Conservation (phyloP, 2,113 vertebrate species). For the Anhinga anhinga region DNA sequence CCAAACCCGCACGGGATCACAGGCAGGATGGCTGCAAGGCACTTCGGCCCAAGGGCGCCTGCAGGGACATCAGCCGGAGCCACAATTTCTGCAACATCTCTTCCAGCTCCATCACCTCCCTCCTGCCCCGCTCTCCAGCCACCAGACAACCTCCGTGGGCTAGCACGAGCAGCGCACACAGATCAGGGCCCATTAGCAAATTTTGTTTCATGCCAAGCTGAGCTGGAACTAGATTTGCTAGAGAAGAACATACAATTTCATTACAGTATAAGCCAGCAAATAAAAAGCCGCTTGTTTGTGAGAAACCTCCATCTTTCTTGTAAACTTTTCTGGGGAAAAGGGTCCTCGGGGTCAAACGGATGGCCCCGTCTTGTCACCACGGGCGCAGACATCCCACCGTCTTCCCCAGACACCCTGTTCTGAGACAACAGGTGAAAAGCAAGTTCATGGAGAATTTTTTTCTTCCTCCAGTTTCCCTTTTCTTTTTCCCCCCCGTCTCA, state of each 20-base stretch:
- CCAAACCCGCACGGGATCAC: background rate
- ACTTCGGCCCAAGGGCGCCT: too few relatives aligned
- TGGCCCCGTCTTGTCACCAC: background rate
- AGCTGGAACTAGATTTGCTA: background rate
- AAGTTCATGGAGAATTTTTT: background rate
- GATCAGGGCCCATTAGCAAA: background rate
- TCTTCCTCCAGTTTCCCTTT: slow-evolving; percentile 30
- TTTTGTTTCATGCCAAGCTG: background rate
- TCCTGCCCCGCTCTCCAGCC: background rate
- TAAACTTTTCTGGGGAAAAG: background rate
- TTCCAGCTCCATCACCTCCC: background rate
- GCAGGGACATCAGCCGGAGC: background rate
- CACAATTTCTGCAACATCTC: background rate
- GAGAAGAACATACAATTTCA: background rate
- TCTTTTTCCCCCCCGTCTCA: background rate
- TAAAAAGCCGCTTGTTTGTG: fast-evolving
- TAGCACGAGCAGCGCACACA: background rate
- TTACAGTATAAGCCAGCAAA: background rate
- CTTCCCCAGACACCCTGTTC: background rate
- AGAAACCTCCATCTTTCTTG: background rate
- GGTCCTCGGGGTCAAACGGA: fast-evolving
- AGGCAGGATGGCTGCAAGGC: background rate
- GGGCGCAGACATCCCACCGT: background rate
- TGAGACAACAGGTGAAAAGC: slow-evolving; percentile 58
- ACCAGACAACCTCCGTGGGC: background rate